Evolutionary conservation across 2,888 invertebrate species (phyloP).

Genomic region (Catocala nupta): DNA sequence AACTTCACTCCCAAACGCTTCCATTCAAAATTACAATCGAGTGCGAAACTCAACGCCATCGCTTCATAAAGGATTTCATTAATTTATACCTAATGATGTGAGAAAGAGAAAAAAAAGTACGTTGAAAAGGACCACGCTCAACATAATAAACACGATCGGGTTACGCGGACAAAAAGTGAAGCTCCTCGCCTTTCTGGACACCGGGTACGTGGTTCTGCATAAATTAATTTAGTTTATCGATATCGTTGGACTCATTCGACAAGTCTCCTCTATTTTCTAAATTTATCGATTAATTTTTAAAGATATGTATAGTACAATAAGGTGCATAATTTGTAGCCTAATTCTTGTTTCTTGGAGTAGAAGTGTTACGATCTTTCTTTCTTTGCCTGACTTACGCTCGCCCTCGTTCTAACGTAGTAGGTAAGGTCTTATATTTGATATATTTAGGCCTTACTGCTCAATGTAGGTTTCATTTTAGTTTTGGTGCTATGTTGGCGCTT

Average conservation of each 20-base stretch:
- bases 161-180: conserved; percentile 43
- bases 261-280: neutral
- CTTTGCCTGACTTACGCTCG: no score
- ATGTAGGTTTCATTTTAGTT: no score
- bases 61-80: conserved; percentile 50
- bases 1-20: neutral
- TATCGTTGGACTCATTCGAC: neutral
- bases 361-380: no score
- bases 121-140: conserved; percentile 44
- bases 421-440: no score
- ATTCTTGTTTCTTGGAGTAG: neutral
- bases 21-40: conserved; percentile 38
- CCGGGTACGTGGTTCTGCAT: conserved; percentile 38
- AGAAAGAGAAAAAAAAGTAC: conserved; percentile 39
- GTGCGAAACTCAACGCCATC: conserved; percentile 57
- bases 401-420: no score
- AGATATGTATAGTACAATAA: neutral
- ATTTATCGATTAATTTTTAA: neutral
- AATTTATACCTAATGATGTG: conserved; percentile 49
- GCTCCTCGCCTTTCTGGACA: conserved; percentile 24
- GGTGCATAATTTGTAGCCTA: neutral
- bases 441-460: no score
- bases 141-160: conserved; percentile 63
- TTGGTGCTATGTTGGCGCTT: no score
- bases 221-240: conserved; percentile 20